phyloP scores from a whole-genome alignment of 2,113 vertebrate species.

The Maccullochella peelii region DNA sequence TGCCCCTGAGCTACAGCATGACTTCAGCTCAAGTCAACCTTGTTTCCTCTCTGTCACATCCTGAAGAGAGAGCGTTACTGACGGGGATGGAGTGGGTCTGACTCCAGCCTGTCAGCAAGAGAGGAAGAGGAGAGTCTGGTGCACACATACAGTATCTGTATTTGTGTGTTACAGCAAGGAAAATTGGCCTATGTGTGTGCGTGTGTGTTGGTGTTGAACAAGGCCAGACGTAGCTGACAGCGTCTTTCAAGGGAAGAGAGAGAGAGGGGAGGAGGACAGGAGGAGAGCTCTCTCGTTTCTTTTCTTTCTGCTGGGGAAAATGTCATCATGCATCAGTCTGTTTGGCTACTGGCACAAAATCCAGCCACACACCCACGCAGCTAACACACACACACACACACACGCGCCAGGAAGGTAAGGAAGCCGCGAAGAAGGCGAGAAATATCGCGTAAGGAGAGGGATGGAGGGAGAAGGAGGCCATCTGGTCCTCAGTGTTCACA shows the following conservation, averaged over 20 bases:
- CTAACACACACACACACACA: conserved; percentile 36
- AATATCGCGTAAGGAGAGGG: conserved; percentile 56
- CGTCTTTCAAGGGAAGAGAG: conserved; percentile 62
- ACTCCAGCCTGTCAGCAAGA: conserved; percentile 60
- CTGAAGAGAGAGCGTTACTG: conserved; percentile 47
- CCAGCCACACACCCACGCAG: conserved; percentile 68
- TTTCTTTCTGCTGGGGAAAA: conserved; percentile 68
- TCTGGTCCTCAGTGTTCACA: conserved; percentile 73
- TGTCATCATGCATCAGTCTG: conserved; percentile 77
- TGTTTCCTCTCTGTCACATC: conserved; percentile 67
- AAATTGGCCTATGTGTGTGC: conserved; percentile 14
- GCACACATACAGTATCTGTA: conserved; percentile 26
- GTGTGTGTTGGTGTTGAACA: conserved; percentile 40
- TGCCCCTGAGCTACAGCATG: conserved; percentile 56
- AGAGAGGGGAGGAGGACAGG: conserved; percentile 5
- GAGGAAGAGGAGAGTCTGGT: conserved; percentile 21
- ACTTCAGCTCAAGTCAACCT: conserved; percentile 63
- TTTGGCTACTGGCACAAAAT: conserved; percentile 74
- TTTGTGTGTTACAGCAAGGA: conserved; percentile 22
- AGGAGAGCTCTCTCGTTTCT: conserved; percentile 41
- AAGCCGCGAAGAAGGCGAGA: conserved; percentile 73
- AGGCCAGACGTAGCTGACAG: conserved; percentile 74
- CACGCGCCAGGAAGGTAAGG: conserved; percentile 66
- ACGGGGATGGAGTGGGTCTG: conserved; percentile 53
- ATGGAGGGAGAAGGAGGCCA: conserved; percentile 64